Conservation (phyloP, 2,888 invertebrate species). For the Sthenelais limicola region DNA sequence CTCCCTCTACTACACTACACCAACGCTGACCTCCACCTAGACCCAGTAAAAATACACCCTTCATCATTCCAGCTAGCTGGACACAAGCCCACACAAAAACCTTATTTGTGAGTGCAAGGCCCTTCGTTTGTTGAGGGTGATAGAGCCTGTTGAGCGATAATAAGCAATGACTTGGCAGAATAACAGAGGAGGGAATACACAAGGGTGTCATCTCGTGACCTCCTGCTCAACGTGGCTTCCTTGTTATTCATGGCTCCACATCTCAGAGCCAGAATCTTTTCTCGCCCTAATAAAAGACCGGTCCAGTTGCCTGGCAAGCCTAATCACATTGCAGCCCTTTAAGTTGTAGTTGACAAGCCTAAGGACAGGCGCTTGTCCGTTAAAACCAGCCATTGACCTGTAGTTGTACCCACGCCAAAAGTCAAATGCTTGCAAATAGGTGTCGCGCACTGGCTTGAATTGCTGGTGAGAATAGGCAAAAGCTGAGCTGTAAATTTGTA, state of each 20-base stretch:
- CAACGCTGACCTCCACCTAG: slow-evolving; percentile 5
- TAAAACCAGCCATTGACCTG: too few relatives aligned
- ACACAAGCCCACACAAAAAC: slow-evolving; percentile 5
- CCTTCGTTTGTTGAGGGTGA: slow-evolving; percentile 14
- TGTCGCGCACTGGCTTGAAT: neutral
- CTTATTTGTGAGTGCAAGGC: slow-evolving; percentile 6
- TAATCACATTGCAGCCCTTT: slow-evolving; percentile 37
- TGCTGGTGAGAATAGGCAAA: neutral
- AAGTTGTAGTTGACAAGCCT: too few relatives aligned
- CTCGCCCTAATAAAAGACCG: slow-evolving; percentile 22
- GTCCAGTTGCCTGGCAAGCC: slow-evolving; percentile 23
- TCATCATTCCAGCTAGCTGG: too few relatives aligned
- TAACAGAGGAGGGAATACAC: slow-evolving; percentile 25
- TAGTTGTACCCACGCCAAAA: too few relatives aligned
- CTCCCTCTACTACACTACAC: neutral
- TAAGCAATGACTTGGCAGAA: too few relatives aligned
- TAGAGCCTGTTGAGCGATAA: slow-evolving; percentile 34
- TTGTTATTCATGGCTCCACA: slow-evolving; percentile 37
- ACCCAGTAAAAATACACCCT: too few relatives aligned
- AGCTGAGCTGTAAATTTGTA: neutral
- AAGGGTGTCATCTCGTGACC: slow-evolving; percentile 30
- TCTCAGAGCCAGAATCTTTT: slow-evolving; percentile 3
- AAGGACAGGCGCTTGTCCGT: too few relatives aligned
- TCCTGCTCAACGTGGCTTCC: slow-evolving; percentile 25
- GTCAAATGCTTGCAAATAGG: neutral